Conservation (phyloP, 1,140 invertebrate genomes). For the Hydropsyche tenuis region DNA sequence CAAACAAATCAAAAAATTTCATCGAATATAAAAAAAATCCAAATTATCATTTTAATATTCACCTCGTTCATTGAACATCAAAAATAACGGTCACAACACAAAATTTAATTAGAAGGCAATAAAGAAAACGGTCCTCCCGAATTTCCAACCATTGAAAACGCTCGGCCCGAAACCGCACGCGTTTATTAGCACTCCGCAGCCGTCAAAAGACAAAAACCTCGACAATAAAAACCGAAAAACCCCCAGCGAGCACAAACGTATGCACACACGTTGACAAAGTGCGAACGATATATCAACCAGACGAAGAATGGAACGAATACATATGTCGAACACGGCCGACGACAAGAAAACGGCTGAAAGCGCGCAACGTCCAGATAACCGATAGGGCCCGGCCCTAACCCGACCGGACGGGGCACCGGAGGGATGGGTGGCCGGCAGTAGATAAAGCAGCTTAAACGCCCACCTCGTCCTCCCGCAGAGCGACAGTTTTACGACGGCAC, state of each 20-base stretch:
- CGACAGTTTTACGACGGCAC: conserved; percentile 35
- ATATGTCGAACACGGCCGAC: conserved; percentile 14
- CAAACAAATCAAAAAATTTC: too few relatives aligned
- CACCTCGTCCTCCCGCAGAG: neutral
- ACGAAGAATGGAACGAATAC: neutral
- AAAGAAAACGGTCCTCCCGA: neutral
- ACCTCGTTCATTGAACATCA: neutral
- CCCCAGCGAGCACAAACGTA: neutral
- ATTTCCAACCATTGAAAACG: too few relatives aligned
- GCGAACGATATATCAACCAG: conserved; percentile 3
- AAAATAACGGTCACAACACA: neutral
- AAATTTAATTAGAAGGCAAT: conserved; percentile 1
- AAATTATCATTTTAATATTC: neutral
- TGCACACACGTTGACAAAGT: conserved; percentile 9
- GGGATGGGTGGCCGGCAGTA: neutral
- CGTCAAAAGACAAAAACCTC: neutral
- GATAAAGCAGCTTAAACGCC: conserved; percentile 36
- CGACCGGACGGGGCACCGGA: neutral
- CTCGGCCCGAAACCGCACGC: too few relatives aligned
- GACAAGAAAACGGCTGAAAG: conserved; percentile 27
- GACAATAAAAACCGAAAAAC: too few relatives aligned
- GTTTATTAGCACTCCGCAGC: neutral
- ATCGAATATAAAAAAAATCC: too few relatives aligned
- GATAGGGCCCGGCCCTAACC: too few relatives aligned
- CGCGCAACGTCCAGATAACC: conserved; percentile 2